phyloP scores from a whole-genome alignment of 2,797 vertebrate genomes.

The Emys orbicularis region DNA sequence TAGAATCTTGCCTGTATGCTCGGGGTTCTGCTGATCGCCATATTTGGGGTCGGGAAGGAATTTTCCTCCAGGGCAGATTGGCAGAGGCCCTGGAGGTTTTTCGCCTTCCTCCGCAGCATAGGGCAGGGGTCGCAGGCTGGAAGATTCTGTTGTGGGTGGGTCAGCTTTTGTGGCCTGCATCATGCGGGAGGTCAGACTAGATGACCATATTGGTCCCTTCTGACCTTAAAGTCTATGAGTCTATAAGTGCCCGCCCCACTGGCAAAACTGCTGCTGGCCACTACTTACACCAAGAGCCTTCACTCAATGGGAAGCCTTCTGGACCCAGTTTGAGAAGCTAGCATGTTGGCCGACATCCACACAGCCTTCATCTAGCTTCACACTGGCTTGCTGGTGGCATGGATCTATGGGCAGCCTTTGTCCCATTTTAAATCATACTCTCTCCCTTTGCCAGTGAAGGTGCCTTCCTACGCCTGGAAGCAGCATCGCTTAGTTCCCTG shows the following conservation, averaged over 20 bases:
- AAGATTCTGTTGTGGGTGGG: no score
- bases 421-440: background rate
- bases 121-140: no score
- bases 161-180: no score
- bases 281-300: background rate
- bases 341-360: background rate
- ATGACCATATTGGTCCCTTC: no score
- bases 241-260: background rate
- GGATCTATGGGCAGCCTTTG: background rate
- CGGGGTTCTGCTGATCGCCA: no score
- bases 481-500: accelerated
- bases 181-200: no score
- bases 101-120: no score
- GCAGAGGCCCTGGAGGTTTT: no score
- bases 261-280: background rate
- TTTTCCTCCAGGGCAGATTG: no score
- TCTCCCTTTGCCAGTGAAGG: background rate
- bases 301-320: background rate
- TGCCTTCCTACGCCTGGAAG: background rate
- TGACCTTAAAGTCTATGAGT: no score
- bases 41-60: no score
- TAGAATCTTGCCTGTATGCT: no score
- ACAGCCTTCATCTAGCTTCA: background rate
- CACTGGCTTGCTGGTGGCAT: background rate
- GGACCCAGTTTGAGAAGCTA: background rate